Percentiles rank a stretch among this genome's conserved stretches.
Conservation (phyloP, 1,140 invertebrate species). For the Thalassaphorura encarpata region DNA sequence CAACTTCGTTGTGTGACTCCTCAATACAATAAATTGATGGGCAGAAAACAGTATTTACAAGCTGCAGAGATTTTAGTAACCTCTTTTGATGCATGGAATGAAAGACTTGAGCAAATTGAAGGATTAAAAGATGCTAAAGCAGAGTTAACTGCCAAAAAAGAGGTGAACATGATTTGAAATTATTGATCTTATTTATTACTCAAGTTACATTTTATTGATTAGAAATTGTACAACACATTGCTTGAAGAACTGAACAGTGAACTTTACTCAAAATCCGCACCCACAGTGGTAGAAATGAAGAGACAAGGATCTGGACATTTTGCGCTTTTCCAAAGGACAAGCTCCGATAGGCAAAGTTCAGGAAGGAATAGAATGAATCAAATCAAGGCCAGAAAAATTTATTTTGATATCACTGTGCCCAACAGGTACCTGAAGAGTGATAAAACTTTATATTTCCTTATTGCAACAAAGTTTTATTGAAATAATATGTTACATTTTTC, state of each 20-base stretch:
- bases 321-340: slow-evolving; percentile 34
- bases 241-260: slow-evolving; percentile 62
- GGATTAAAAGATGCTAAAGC: slow-evolving; percentile 63
- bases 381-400: slow-evolving; percentile 28
- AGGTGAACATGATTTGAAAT: slow-evolving; percentile 42
- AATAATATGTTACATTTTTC: neutral
- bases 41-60: slow-evolving; percentile 70
- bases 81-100: slow-evolving; percentile 55
- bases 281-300: slow-evolving; percentile 46
- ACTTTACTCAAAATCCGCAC: slow-evolving; percentile 57
- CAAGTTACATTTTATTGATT: slow-evolving; percentile 7
- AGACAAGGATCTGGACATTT: slow-evolving; percentile 50
- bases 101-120: slow-evolving; percentile 62
- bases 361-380: slow-evolving; percentile 29
- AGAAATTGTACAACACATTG: slow-evolving; percentile 57
- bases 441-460: neutral
- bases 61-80: slow-evolving; percentile 70
- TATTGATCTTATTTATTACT: neutral
- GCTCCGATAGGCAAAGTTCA: slow-evolving; percentile 33
- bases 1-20: slow-evolving; percentile 66
- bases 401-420: slow-evolving; percentile 19
- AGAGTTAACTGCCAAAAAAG: slow-evolving; percentile 60
- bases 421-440: neutral
- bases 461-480: neutral
- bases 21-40: slow-evolving; percentile 55